A percentile compares a stretch with the other conserved stretches of the same genome.
Evolutionary conservation across 2,797 vertebrate species (phyloP).

Genomic region (Strix occidentalis): DNA sequence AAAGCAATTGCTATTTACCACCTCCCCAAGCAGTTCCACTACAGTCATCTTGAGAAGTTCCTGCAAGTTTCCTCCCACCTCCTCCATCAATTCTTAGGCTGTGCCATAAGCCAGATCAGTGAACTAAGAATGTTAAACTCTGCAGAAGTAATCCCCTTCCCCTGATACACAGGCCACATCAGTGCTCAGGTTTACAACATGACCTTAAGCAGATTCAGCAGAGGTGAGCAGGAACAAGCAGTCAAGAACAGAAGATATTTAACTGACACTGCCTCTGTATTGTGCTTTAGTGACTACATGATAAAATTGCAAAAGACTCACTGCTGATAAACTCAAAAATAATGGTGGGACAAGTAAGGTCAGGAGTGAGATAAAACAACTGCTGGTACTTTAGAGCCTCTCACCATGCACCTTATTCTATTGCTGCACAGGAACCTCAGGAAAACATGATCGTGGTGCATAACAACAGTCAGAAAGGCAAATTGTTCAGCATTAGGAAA

Average conservation of each 20-base stretch:
- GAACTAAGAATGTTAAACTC: neutral
- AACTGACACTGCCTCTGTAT: neutral
- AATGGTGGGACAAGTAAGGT: conserved; percentile 1
- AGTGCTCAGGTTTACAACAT: neutral
- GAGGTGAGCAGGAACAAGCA: neutral
- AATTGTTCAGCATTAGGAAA: neutral
- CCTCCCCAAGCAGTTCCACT: neutral
- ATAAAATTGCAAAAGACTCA: neutral
- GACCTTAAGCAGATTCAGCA: neutral
- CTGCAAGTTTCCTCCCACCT: neutral
- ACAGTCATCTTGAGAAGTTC: neutral
- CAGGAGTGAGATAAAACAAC: neutral
- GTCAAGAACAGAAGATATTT: neutral
- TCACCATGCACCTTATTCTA: neutral
- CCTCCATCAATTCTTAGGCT: neutral
- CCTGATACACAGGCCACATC: neutral
- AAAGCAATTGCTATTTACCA: neutral
- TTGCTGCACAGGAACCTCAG: neutral
- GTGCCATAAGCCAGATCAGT: neutral
- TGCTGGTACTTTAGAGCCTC: neutral
- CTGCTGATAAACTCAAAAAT: conserved; percentile 10
- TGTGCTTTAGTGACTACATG: neutral
- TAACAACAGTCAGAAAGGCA: neutral
- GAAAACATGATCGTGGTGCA: neutral
- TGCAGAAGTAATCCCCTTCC: neutral